Evolutionary conservation across 2,113 vertebrate genomes (phyloP).

Genomic region (Bos javanicus): DNA sequence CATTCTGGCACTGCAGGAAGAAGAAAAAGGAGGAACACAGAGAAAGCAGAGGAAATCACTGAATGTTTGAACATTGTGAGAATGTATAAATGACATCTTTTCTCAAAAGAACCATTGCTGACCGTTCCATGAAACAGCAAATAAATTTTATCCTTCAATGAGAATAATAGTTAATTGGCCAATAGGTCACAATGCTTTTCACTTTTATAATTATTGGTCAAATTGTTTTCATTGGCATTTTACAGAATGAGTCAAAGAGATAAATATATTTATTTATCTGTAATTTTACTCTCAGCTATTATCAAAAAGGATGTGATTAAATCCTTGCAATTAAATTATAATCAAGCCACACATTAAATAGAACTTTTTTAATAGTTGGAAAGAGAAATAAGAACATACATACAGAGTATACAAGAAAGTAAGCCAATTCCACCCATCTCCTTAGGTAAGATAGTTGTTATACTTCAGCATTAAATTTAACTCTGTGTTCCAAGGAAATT

Average conservation of each 20-base stretch:
- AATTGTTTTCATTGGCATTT: neutral
- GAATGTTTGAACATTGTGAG: neutral
- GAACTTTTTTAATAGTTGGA: neutral
- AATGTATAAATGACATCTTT: neutral
- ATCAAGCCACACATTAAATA: neutral
- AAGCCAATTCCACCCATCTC: neutral
- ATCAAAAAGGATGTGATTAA: neutral
- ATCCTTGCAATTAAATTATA: constrained; percentile 15
- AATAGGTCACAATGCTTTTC: neutral
- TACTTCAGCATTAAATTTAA: neutral
- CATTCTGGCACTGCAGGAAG: neutral
- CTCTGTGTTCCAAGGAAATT: neutral
- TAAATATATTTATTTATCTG: constrained; percentile 17
- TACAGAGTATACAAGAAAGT: neutral
- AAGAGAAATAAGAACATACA: neutral
- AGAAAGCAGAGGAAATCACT: neutral
- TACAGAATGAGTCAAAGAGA: constrained; percentile 5
- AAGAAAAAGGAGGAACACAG: neutral
- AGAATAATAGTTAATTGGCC: neutral
- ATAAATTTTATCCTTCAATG: constrained; percentile 20
- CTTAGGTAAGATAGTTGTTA: neutral
- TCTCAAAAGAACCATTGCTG: neutral
- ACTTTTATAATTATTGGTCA: neutral
- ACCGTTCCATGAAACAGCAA: neutral
- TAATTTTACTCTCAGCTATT: neutral